phyloP scores from a whole-genome alignment of 2,888 invertebrate species.

The Antheraea assamensis region DNA sequence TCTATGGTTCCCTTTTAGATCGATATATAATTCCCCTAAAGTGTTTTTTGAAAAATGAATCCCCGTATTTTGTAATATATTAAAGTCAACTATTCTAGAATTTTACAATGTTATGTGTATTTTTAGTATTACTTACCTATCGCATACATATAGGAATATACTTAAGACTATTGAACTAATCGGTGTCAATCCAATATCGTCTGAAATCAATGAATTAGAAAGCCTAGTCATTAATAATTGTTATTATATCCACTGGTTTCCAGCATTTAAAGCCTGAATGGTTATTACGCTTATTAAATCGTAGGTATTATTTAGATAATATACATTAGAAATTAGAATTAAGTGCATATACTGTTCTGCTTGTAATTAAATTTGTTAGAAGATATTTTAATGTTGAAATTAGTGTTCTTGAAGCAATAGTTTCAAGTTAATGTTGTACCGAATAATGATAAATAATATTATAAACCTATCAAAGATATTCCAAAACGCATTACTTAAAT shows the following conservation, averaged over 20 bases:
- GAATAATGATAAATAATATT: not conserved
- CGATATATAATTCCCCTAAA: not conserved
- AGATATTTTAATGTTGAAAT: not conserved
- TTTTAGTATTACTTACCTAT: not conserved
- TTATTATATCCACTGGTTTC: conserved; percentile 41
- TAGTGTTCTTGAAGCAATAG: not conserved
- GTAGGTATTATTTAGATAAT: conserved; percentile 43
- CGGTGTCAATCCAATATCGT: conserved; percentile 48
- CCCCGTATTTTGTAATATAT: not conserved
- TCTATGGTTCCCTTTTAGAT: not conserved
- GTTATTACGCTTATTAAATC: conserved; percentile 73
- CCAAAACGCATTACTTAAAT: not conserved
- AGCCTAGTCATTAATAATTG: conserved; percentile 53
- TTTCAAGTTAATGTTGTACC: not conserved
- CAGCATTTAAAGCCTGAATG: conserved; percentile 59
- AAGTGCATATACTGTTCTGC: not conserved
- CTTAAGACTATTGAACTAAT: conserved; percentile 31
- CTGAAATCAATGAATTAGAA: conserved; percentile 49
- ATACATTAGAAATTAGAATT: not conserved
- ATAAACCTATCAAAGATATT: not conserved
- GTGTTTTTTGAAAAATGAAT: not conserved
- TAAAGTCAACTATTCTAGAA: not conserved
- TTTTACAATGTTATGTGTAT: not conserved
- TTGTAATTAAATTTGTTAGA: not conserved
- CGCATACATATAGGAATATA: conserved; percentile 17